Evolutionary conservation across 2,888 invertebrate genomes (phyloP).

Genomic region (Aspidiotus rigidus): DNA sequence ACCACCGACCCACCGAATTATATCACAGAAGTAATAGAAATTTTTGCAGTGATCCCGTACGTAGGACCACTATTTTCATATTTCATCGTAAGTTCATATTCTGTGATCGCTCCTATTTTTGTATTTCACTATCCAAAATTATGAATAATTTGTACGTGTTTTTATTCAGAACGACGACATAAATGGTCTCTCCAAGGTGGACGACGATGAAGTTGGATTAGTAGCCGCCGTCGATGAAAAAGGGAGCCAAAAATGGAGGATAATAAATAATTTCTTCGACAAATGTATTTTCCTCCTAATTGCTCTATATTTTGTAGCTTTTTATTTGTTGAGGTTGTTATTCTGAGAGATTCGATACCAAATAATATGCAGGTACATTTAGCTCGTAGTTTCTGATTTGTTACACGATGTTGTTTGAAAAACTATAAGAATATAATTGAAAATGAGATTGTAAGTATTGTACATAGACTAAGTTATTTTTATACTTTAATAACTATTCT

Average conservation of each 20-base stretch:
- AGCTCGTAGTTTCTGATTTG: too few species aligned
- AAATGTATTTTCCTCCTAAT: background rate
- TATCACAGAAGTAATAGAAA: background rate
- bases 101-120: background rate
- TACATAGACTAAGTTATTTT: too few species aligned
- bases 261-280: background rate
- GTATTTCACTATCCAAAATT: background rate
- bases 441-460: too few species aligned
- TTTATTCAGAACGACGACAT: background rate
- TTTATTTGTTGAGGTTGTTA: background rate
- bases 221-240: background rate
- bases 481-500: too few species aligned
- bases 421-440: too few species aligned
- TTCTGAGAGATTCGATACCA: too few species aligned
- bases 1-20: background rate
- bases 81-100: background rate
- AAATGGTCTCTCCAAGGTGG: background rate
- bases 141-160: background rate
- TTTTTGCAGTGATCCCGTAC: background rate
- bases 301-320: background rate
- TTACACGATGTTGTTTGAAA: too few species aligned
- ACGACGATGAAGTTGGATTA: background rate
- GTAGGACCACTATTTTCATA: background rate
- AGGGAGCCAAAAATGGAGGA: background rate
- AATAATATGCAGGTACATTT: too few species aligned